phyloP scores from a whole-genome alignment of 1,140 invertebrate species.

The Drosophila insularis region DNA sequence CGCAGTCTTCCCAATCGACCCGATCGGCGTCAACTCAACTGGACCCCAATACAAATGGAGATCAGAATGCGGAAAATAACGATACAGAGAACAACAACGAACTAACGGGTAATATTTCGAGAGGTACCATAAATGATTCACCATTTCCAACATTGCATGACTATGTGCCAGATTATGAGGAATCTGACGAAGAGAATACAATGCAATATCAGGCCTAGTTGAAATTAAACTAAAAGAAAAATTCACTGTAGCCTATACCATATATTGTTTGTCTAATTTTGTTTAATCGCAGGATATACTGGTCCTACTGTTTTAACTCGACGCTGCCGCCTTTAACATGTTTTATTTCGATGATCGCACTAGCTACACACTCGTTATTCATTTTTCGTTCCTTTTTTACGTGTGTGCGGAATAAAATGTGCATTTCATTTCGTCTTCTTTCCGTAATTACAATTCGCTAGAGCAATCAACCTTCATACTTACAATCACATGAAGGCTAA shows the following conservation, averaged over 20 bases:
- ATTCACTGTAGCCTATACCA: background rate
- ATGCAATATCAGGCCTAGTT: constrained; percentile 5
- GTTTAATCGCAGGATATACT: constrained; percentile 21
- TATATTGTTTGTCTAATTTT: background rate
- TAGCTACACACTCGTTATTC: background rate
- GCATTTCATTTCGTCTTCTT: constrained; percentile 55
- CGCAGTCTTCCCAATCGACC: background rate
- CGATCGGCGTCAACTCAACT: background rate
- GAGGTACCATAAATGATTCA: background rate
- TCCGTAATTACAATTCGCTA: constrained; percentile 14
- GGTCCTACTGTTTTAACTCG: background rate
- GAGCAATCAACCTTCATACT: constrained; percentile 27
- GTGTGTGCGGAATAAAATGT: constrained; percentile 44
- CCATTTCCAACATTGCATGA: background rate
- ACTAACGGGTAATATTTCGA: background rate
- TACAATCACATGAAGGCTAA: too few relatives aligned
- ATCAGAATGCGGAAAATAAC: background rate
- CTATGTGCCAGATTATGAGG: background rate
- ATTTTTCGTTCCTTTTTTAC: constrained; percentile 34
- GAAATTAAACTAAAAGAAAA: background rate
- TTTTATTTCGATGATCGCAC: background rate
- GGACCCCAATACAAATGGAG: background rate
- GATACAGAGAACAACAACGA: constrained; percentile 32
- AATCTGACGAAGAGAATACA: constrained; percentile 38
- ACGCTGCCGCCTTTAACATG: constrained; percentile 46